Conservation (phyloP, 2,113 vertebrate species). For the Lasiurus borealis region DNA sequence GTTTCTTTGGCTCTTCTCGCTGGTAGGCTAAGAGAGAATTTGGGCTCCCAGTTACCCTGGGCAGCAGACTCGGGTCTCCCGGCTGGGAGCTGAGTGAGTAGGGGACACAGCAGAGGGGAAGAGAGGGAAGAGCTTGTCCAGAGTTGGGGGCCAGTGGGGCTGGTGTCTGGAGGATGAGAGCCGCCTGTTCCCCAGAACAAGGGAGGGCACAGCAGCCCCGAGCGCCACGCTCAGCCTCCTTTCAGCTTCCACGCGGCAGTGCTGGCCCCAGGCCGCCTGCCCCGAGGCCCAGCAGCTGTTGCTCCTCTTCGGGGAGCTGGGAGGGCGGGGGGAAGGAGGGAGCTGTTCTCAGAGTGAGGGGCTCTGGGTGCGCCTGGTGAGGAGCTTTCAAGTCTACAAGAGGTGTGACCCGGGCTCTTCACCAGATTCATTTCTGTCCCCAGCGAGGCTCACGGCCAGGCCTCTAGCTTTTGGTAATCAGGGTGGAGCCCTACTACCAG, state of each 20-base stretch:
- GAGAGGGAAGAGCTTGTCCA: no score
- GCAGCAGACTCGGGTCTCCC: background rate
- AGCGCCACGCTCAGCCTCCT: background rate
- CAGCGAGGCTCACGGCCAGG: slow-evolving; percentile 43
- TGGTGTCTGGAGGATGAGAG: background rate
- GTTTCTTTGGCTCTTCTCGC: background rate
- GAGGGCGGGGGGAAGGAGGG: no score
- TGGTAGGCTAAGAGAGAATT: background rate
- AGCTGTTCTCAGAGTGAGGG: no score
- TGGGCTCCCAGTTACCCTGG: background rate
- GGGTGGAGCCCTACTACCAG: slow-evolving; percentile 29
- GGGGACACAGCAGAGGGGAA: background rate
- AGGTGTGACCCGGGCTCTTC: slow-evolving; percentile 43
- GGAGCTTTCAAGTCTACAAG: slow-evolving; percentile 33
- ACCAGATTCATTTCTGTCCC: slow-evolving; percentile 57
- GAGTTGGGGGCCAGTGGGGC: background rate
- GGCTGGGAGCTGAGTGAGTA: background rate
- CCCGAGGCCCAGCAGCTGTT: slow-evolving; percentile 12
- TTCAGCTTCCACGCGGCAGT: background rate
- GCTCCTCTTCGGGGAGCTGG: background rate
- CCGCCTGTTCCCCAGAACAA: background rate
- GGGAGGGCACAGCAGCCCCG: background rate
- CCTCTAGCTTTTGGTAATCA: slow-evolving; percentile 33
- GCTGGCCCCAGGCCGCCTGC: background rate
- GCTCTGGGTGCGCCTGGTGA: slow-evolving; percentile 20